Evolutionary conservation across 1,140 invertebrate species (phyloP), one percentile per base, ranked within the genome.

Genomic region (Neodiprion fabricii): DNA sequence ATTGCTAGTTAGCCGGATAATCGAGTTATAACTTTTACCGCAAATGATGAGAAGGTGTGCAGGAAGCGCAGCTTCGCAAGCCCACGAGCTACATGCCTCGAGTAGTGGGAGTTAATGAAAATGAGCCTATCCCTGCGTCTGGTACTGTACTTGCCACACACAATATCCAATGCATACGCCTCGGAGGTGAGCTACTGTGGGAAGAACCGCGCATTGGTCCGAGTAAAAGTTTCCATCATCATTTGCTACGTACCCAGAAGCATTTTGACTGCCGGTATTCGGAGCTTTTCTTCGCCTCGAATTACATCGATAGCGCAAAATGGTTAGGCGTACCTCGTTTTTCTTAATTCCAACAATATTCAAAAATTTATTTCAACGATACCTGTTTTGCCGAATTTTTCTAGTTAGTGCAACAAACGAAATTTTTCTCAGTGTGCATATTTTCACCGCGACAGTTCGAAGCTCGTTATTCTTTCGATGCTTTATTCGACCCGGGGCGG

Each of bases 1-100:
- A 86, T 87, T 84, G 81, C 83, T 83, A 82, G 83, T 85, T 85
- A 82, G 80, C 81, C 75, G 81, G 79, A 79, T 87, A 87, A 87
- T 87, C 84, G 84, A 86, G 82, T 86, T 87, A 85, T 78, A 83
- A 85, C 76, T 84, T 86, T 85, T 84, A 79, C 81, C 73, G 77
- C 74, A 74, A 83, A 81, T 85, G 80, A 84, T 82, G 17, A 21
- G 81, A 80, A 81, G 83, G 74, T 78, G 77, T 77, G 83, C 80
- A 73, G 77, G 70, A 73, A 70, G 9, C 21, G 17, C 10, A 53
- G 67, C 67, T 68, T 11, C 9, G 67, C 9, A 11, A 11, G 17
- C 17, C 17, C 17, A 11, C 67, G 1, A 21, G 67, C 11, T 68
- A 17, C 1, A n/a, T 9, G 61, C 67, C 72, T 12, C 50, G 61